These are phyloP conservation scores for Saguinus midas DNA, from an alignment of 2,113 vertebrate species.

Conservation along the genomic window DNA sequence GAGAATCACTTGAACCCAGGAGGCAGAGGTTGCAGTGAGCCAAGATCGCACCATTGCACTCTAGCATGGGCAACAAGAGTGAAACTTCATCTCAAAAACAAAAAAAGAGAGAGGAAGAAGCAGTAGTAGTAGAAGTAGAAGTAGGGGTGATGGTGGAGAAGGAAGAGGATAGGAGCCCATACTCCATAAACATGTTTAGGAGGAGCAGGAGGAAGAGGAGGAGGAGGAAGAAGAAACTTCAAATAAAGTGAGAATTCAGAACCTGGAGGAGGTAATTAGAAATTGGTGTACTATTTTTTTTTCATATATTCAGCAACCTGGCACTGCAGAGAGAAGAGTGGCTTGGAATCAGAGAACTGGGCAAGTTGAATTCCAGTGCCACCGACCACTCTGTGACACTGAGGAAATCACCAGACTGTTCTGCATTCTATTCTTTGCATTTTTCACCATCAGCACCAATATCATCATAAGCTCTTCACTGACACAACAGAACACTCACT, in stretches of 20 bases:
- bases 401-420: neutral
- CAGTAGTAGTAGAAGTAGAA: too few species aligned
- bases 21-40: too few species aligned
- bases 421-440: neutral
- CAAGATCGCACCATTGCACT: too few species aligned
- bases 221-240: neutral
- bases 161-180: too few species aligned
- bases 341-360: neutral
- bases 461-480: rapidly evolving
- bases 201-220: too few species aligned
- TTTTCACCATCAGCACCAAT: neutral
- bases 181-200: too few species aligned
- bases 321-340: neutral
- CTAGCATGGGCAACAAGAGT: too few species aligned
- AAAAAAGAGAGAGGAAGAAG: too few species aligned
- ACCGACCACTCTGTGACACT: neutral
- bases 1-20: too few species aligned
- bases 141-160: too few species aligned
- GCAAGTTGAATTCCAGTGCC: neutral
- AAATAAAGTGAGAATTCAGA: neutral
- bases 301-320: neutral
- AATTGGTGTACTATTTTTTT: neutral
- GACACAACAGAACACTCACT: rapidly evolving
- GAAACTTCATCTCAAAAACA: too few species aligned
- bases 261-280: neutral